A percentile compares a stretch with the other conserved stretches of the same genome.
Evolutionary conservation across 2,888 invertebrate genomes (phyloP).

Genomic region (Melanotus villosus): DNA sequence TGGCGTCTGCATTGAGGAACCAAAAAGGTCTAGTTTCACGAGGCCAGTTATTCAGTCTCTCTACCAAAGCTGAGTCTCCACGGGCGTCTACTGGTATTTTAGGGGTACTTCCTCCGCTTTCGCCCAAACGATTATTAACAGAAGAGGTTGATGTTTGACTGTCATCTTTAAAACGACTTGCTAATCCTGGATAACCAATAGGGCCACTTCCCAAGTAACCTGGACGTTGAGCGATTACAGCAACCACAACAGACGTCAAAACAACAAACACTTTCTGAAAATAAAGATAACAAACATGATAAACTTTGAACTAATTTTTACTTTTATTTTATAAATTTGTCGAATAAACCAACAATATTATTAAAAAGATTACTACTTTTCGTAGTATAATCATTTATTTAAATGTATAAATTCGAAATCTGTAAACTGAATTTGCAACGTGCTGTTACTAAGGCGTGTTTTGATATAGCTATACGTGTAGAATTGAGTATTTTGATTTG

Average conservation of each 20-base stretch:
- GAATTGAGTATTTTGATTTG: no score
- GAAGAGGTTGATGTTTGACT: conserved; percentile 49
- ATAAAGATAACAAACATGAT: conserved; percentile 17
- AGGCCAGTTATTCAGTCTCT: conserved; percentile 77
- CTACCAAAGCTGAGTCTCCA: conserved; percentile 75
- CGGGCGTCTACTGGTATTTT: conserved; percentile 76
- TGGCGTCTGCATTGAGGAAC: conserved; percentile 78
- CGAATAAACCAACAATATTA: no score
- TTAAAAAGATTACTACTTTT: no score
- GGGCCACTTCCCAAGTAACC: conserved; percentile 75
- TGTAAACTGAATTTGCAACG: no score
- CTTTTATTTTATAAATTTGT: not conserved
- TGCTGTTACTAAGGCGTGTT: no score
- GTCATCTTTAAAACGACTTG: conserved; percentile 64
- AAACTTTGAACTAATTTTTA: conserved; percentile 23
- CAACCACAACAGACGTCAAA: conserved; percentile 37
- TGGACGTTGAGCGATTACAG: conserved; percentile 73
- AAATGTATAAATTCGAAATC: no score
- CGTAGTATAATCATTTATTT: no score
- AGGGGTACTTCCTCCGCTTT: conserved; percentile 52
- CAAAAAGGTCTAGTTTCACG: conserved; percentile 81
- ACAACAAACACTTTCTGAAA: conserved; percentile 49
- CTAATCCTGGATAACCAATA: conserved; percentile 74
- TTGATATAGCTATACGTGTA: no score
- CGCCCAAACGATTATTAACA: conserved; percentile 72